Conservation (phyloP, 2,113 vertebrate species). For the Sturnira hondurensis region DNA sequence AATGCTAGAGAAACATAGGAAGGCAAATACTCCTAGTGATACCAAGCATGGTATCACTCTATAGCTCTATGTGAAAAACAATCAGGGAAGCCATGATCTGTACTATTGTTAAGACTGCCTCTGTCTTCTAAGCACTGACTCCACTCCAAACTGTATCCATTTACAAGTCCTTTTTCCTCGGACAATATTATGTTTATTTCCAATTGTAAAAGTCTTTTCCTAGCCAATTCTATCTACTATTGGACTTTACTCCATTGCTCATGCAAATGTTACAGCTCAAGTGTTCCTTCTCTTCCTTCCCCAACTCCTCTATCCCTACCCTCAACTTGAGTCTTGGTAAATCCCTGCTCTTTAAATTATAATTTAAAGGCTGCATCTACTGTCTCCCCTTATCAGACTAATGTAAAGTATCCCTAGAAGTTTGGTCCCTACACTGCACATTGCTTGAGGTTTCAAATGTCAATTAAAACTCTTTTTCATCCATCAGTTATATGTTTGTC, state of each 20-base stretch:
- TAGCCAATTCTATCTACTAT: fast-evolving
- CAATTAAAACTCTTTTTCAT: not conserved
- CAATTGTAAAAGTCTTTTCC: not conserved
- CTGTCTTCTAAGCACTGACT: not conserved
- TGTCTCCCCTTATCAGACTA: not conserved
- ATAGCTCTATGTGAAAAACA: not conserved
- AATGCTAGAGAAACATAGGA: not conserved
- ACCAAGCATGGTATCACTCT: no score
- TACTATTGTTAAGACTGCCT: not conserved
- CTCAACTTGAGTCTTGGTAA: not conserved
- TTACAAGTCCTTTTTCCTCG: not conserved
- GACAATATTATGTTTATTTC: no score
- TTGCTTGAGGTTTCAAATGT: not conserved
- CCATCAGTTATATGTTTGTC: not conserved
- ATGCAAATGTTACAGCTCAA: not conserved
- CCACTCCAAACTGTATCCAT: not conserved
- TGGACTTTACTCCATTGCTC: not conserved
- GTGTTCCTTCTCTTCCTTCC: not conserved
- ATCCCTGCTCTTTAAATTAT: not conserved
- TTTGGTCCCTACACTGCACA: not conserved
- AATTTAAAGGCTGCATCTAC: not conserved
- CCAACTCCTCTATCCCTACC: fast-evolving
- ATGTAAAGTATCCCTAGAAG: not conserved
- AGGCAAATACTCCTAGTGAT: not conserved
- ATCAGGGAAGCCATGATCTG: not conserved